Conservation (phyloP, 1,140 invertebrate species). For the Penaeus indicus region DNA sequence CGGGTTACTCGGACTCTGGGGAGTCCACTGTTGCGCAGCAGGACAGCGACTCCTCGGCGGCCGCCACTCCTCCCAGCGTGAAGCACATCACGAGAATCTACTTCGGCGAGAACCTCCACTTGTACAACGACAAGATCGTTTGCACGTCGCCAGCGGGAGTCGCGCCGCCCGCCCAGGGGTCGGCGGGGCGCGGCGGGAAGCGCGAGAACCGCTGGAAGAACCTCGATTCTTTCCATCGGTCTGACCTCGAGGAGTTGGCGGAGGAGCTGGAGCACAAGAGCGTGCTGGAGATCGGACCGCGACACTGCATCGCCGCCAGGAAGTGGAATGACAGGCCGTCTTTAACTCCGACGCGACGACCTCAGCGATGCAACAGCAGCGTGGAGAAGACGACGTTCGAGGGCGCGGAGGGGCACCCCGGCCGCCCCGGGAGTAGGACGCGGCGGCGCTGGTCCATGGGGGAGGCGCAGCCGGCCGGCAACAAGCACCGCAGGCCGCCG, state of each 20-base stretch:
- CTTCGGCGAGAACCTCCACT: slow-evolving; percentile 45
- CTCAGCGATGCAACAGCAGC: slow-evolving; percentile 50
- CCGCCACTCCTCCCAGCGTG: slow-evolving; percentile 46
- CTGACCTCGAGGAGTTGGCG: slow-evolving; percentile 43
- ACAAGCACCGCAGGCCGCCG: not conserved
- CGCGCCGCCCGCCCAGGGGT: not conserved
- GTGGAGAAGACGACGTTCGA: slow-evolving; percentile 36
- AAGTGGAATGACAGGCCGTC: not conserved
- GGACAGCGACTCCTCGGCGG: slow-evolving; percentile 42
- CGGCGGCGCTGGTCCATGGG: slow-evolving; percentile 48
- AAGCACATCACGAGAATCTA: slow-evolving; percentile 61
- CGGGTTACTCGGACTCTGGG: slow-evolving; percentile 62
- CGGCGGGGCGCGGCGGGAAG: not conserved
- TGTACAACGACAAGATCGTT: slow-evolving; percentile 59
- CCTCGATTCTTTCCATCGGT: not conserved
- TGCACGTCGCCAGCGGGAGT: not conserved
- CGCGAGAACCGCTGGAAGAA: not conserved
- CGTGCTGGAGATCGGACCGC: slow-evolving; percentile 31
- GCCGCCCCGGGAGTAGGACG: slow-evolving; percentile 24
- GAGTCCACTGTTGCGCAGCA: slow-evolving; percentile 61
- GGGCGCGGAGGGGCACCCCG: not conserved
- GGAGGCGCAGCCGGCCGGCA: slow-evolving; percentile 14
- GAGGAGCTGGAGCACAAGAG: slow-evolving; percentile 58
- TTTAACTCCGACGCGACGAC: not conserved
- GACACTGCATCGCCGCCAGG: slow-evolving; percentile 18